A percentile compares a stretch with the other conserved stretches of the same genome.
phyloP scores from a whole-genome alignment of 2,113 vertebrate genomes.

The Callipepla californica region DNA sequence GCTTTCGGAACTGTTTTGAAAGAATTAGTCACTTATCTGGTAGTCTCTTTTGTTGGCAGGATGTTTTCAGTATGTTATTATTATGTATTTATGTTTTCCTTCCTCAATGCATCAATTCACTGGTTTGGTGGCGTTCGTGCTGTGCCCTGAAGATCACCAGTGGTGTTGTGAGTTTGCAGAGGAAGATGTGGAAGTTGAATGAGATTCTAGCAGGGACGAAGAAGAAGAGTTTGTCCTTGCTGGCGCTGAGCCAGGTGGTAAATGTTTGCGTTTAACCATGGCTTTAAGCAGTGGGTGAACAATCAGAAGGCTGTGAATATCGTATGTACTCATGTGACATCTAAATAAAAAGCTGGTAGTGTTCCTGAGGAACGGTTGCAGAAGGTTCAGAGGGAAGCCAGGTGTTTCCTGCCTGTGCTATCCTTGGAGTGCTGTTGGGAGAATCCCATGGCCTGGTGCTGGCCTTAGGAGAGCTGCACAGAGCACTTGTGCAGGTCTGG shows the following conservation, averaged over 20 bases:
- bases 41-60: background rate
- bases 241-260: background rate
- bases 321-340: background rate
- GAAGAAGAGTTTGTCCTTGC: background rate
- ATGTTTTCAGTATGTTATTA: background rate
- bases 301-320: background rate
- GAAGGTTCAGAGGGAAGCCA: background rate
- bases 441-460: conserved; percentile 39
- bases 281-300: background rate
- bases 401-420: conserved; percentile 36
- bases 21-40: background rate
- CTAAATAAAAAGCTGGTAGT: conserved; percentile 22
- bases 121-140: background rate
- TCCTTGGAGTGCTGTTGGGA: background rate
- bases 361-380: conserved; percentile 21
- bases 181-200: background rate
- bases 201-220: background rate
- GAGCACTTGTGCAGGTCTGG: conserved; percentile 47
- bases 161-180: background rate
- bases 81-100: background rate
- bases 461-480: conserved; percentile 60
- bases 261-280: conserved; percentile 31
- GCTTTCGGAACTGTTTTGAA: background rate
- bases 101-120: background rate
- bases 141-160: background rate